Conservation (phyloP, 2,888 invertebrate genomes). For the Drosophila multiciliata region DNA sequence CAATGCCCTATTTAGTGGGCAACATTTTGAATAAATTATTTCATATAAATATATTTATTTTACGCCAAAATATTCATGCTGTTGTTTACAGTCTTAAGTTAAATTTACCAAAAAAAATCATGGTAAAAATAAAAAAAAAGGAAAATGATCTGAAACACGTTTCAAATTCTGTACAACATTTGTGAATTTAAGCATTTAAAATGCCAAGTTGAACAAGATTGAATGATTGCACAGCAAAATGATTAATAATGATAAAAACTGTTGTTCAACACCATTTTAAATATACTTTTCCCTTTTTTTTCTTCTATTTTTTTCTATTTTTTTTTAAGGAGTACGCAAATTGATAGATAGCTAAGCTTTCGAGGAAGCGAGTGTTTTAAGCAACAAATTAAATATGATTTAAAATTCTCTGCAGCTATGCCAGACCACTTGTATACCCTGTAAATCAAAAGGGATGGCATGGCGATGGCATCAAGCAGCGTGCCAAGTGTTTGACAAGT, state of each 20-base stretch:
- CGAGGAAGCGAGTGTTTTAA: not conserved
- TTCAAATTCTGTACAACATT: not conserved
- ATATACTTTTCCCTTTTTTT: not conserved
- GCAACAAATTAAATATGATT: not conserved
- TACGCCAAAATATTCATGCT: not conserved
- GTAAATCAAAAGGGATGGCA: slow-evolving; percentile 10
- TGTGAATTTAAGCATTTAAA: too few relatives aligned
- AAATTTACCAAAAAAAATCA: not conserved
- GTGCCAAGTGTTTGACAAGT: slow-evolving; percentile 57
- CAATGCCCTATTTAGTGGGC: slow-evolving; percentile 21
- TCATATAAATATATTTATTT: not conserved
- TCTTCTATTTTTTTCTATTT: too few relatives aligned
- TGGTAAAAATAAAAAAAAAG: not conserved
- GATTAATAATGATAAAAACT: not conserved
- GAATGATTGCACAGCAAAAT: not conserved
- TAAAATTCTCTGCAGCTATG: not conserved
- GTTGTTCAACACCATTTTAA: not conserved
- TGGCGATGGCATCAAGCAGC: slow-evolving; percentile 26
- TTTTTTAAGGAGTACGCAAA: not conserved
- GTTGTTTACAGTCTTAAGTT: not conserved
- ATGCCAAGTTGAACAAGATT: not conserved
- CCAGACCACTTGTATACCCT: slow-evolving; percentile 1
- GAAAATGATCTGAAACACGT: not conserved
- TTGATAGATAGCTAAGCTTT: not conserved
- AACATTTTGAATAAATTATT: not conserved